Evolutionary conservation across 2,888 invertebrate genomes (phyloP), one percentile per base, ranked within the genome.

Genomic region (Ischnus inquisitorius): DNA sequence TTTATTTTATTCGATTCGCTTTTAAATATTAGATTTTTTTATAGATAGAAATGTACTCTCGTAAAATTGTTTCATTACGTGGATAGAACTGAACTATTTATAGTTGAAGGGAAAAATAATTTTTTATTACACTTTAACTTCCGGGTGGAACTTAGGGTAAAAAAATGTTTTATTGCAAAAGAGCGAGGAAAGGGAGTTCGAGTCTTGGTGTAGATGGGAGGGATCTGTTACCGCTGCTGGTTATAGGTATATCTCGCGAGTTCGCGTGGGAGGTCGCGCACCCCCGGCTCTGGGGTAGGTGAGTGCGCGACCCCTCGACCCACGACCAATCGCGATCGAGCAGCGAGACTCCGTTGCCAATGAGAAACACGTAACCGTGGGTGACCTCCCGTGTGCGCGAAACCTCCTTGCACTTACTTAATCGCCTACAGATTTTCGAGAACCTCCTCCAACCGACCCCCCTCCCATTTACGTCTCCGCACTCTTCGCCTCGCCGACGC

Each of bases 181-280:
- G 22, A 60, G 6, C 5, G 34, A 22, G 34, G 64, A 48, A n/a
- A 39, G 16, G 25, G 48, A 25, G 16, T 48, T 28, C 57, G 25
- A 78, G 62, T 71, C 64, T 51, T 19, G 51, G 51, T 46, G 19
- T 34, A 62, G 71, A 79, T 79, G 79, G 79, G 79, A 69, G 57
- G 79, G 71, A 19, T 57, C 75, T 79, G 62, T 65, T 79, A 34
- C 41, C 34, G 65, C 57, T 48, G 65, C 74, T 65, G 62, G 68
- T 67, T 86, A 84, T 85, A 82, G 81, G 89, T 85, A 87, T 86
- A 89, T 87, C 89, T 91, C 90, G 90, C 90, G 91, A 89, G 90
- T 89, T 92, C 86, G 90, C 92, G 91, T 92, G 91, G 91, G 90
- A 92, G 92, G 92, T 92, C 91, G 89, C 87, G 89, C 86, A 82